phyloP scores from a whole-genome alignment of 2,113 vertebrate species.

The Epinephelus cyanopodus region DNA sequence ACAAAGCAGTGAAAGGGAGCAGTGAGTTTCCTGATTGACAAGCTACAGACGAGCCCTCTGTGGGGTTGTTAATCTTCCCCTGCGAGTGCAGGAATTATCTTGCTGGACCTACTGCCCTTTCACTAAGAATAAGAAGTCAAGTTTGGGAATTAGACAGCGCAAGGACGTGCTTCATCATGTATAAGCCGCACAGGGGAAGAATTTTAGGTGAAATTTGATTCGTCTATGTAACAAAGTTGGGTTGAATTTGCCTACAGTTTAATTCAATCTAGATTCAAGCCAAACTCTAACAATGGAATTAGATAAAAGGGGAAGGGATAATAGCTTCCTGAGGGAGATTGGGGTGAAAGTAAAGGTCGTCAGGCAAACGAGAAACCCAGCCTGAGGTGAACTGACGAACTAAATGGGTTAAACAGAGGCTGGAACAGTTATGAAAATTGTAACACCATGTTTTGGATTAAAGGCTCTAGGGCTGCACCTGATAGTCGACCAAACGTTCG shows the following conservation, averaged over 20 bases:
- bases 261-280: constrained; percentile 4
- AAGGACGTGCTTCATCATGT: constrained; percentile 34
- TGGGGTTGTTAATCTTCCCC: constrained; percentile 63
- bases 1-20: constrained; percentile 62
- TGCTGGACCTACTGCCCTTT: constrained; percentile 55
- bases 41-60: constrained; percentile 41
- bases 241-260: constrained; percentile 1
- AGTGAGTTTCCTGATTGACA: constrained; percentile 65
- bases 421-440: neutral
- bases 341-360: neutral
- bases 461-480: neutral
- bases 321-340: neutral
- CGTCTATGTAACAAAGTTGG: constrained; percentile 23
- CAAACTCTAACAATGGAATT: neutral
- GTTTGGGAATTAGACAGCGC: constrained; percentile 49
- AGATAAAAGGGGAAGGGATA: no score
- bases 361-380: neutral
- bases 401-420: neutral
- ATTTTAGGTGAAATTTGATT: constrained; percentile 18
- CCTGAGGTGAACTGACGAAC: neutral
- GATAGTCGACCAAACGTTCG: no score
- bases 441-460: neutral
- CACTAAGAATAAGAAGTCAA: constrained; percentile 45
- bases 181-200: constrained; percentile 7
- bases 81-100: constrained; percentile 63